Evolutionary conservation across 2,113 vertebrate species (phyloP).

Genomic region (Crypturellus undulatus): DNA sequence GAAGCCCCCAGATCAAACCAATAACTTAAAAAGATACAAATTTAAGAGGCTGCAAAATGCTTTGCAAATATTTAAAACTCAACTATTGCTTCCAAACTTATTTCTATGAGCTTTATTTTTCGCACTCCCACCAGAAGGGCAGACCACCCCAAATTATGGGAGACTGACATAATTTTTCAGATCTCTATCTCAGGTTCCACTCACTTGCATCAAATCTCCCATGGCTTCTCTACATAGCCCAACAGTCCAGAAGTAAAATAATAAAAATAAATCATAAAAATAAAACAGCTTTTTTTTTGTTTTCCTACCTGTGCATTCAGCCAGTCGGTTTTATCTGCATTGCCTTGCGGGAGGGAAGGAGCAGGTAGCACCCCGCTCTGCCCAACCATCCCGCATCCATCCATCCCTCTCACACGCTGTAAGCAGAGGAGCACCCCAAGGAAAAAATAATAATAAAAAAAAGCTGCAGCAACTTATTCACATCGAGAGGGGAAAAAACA

Average conservation of each 20-base stretch:
- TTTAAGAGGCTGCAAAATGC: not conserved
- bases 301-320: not conserved
- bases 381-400: not conserved
- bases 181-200: not conserved
- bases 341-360: not conserved
- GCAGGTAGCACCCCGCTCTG: not conserved
- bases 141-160: not conserved
- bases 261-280: not conserved
- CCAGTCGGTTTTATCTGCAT: slow-evolving; percentile 40
- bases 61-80: slow-evolving; percentile 11
- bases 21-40: not conserved
- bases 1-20: slow-evolving; percentile 23
- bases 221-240: not conserved
- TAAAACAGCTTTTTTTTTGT: not conserved
- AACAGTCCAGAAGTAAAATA: not conserved
- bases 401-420: not conserved
- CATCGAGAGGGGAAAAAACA: not conserved
- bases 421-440: not conserved
- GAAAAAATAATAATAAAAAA: not conserved
- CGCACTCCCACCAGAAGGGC: not conserved
- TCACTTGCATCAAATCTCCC: not conserved
- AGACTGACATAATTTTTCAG: not conserved
- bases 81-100: not conserved
- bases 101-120: not conserved
- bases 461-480: slow-evolving; percentile 27